Evolutionary conservation across 2,888 invertebrate species (phyloP), one percentile per base, ranked within the genome.

Genomic region (Andrena flavipes): DNA sequence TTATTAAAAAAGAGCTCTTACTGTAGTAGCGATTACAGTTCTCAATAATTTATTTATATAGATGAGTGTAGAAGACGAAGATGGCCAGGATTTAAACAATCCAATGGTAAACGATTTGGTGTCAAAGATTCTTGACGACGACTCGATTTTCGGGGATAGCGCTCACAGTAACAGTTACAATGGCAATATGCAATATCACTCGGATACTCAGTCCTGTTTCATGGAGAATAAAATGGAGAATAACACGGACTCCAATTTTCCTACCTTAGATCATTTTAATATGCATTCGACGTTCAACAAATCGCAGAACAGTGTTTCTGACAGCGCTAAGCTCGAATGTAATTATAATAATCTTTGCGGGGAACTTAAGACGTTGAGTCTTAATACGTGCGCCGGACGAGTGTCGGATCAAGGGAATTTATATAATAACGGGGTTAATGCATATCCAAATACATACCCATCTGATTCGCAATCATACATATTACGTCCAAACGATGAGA

Each of bases 31-130:
- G 26, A 68, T 77, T 56, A 56, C 56, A 51, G 13, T 5, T 30
- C 54, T n/a, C 64, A 26, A 60, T 78, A 2, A 35, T 71, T 54
- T 70, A 64, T 77, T 74, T 68, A 83, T 90, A 10, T 68, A 93
- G 93, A 87, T 90, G 78, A 90, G 87, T 63, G 56, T 91, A 77
- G 93, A 93, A 56, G 94, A 94, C 56, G 94, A 94, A 23, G 94
- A 94, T 73, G 88, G 89, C 33, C 93, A 92, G 82, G 93, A 93
- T 85, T 83, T 94, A 42, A 92, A 95, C 90, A 96, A 96, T 92
- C 94, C 96, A 51, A 95, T 96, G 95, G 95, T 96, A 86, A 95
- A 95, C 88, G 96, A 96, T 92, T 95, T 96, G 92, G 96, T 96
- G 91, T 95, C 96, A 82, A 96, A 96, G 92, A 95, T 96, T 86